Evolutionary conservation across 1,140 invertebrate genomes (phyloP), one percentile per base, ranked within the genome.

Genomic region (Aphidius gifuensis): DNA sequence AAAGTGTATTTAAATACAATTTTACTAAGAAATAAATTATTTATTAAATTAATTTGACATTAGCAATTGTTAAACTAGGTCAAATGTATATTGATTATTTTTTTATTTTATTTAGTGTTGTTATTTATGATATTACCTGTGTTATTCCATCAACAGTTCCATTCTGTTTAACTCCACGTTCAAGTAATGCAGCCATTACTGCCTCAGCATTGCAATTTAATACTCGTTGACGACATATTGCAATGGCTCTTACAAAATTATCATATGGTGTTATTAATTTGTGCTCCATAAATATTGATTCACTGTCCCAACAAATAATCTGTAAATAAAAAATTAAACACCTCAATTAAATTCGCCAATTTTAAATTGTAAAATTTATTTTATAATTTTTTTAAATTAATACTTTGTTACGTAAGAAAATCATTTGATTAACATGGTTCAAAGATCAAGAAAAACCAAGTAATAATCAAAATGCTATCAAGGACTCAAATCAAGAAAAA

Each of bases 251-350:
- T 6, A 94, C 84, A 73, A 94, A 94, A 40, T 88, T 86, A 61
- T 93, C 91, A 23, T 82, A 84, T 3, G 84, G 83, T 1, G 89
- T 89, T n/a, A 92, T 82, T 70, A 95, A 92, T 59, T 89, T 85
- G 76, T 94, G 92, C 73, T 94, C 92, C 86, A 94, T 89, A 72
- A 90, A 94, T 23, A 94, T 86, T 16, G 88, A 87, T 72, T 87
- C 88, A 32, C 91, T 87, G 69, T 94, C 91, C 92, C 92, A 94
- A 74, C 91, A 93, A 49, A 92, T 85, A 39, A 91, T 85, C 87
- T 87, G 67, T 43, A 73, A 71, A 49, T 32, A 56, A 9, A 50
- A 49, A 16, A 16, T 16, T 16, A 16, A 16, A 16, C 16, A 16
- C 16, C 16, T 16, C 16, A 16, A 16, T 16, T 16, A 16, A 16